phyloP scores from a whole-genome alignment of 2,888 invertebrate genomes.

The Toxonevra muliebris region DNA sequence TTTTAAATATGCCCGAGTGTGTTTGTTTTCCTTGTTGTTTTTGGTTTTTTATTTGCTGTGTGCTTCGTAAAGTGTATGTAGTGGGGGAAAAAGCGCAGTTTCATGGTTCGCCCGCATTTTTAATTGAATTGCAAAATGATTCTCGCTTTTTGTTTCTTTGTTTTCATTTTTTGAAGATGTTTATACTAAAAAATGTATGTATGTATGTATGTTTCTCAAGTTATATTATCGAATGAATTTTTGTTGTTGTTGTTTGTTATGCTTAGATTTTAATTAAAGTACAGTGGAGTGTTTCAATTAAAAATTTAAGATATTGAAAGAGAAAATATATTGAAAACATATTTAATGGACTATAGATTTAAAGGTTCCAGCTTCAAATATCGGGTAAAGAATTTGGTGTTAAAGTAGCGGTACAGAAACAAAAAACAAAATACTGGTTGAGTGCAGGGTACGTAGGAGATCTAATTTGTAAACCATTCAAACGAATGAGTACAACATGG shows the following conservation, averaged over 20 bases:
- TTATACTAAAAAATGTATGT: background rate
- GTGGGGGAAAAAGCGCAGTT: slow-evolving; percentile 33
- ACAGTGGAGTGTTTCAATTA: background rate
- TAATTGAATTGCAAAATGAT: slow-evolving; percentile 60
- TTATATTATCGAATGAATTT: no score
- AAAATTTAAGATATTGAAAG: background rate
- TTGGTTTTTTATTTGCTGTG: slow-evolving; percentile 1
- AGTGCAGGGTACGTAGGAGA: no score
- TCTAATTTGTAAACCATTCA: no score
- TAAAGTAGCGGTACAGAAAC: no score
- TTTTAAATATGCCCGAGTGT: slow-evolving; percentile 21
- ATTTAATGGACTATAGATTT: no score
- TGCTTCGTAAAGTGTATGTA: background rate
- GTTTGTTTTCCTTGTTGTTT: slow-evolving; percentile 22
- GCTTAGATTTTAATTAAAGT: slow-evolving; percentile 10
- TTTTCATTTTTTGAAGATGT: background rate
- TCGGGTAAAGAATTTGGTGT: no score
- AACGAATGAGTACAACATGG: no score
- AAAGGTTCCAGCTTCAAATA: no score
- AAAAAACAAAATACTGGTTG: no score
- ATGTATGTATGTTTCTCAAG: background rate
- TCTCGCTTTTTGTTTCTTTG: slow-evolving; percentile 28
- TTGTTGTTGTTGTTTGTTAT: background rate
- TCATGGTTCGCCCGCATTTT: slow-evolving; percentile 61
- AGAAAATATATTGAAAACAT: no score